These are phyloP conservation scores for Archegozetes longisetosus DNA, from an alignment of 1,140 invertebrate species.

Conservation along the genomic window DNA sequence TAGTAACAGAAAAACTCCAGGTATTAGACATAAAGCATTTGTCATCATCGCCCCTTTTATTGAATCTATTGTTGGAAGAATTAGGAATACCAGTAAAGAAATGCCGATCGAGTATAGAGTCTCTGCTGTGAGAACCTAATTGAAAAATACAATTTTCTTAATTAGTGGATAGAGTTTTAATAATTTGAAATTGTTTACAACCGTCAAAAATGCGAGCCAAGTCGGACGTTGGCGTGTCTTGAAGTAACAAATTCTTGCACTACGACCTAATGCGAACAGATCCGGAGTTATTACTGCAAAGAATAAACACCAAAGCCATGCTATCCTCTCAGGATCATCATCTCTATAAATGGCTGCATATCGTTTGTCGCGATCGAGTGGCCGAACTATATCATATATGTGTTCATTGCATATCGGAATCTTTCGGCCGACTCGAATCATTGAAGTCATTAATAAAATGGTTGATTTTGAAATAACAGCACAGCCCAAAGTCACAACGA, in stretches of 20 bases:
- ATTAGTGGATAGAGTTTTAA: too few species aligned
- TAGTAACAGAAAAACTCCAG: neutral
- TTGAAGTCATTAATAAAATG: conserved; percentile 31
- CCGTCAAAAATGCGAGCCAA: conserved; percentile 18
- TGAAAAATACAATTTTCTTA: too few species aligned
- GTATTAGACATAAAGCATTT: conserved; percentile 72
- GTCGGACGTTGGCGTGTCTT: conserved; percentile 34
- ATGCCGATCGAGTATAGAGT: conserved; percentile 69
- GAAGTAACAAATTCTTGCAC: conserved; percentile 73
- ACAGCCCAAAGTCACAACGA: conserved; percentile 26
- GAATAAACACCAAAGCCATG: conserved; percentile 79
- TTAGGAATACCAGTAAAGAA: conserved; percentile 61
- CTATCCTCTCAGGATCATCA: conserved; percentile 50
- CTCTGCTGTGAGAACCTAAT: conserved; percentile 48
- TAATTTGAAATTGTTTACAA: conserved; percentile 15
- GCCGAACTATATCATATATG: conserved; percentile 14
- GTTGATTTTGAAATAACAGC: conserved; percentile 27
- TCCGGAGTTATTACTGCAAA: conserved; percentile 72
- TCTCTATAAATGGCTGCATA: conserved; percentile 13
- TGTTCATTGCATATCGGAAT: conserved; percentile 27
- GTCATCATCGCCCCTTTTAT: conserved; percentile 84
- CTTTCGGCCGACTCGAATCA: conserved; percentile 22
- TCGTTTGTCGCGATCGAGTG: conserved; percentile 19
- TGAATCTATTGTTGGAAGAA: conserved; percentile 76
- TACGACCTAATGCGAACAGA: conserved; percentile 63